A percentile compares a stretch with the other conserved stretches of the same genome.
phyloP scores from a whole-genome alignment of 2,797 vertebrate species.

The Sebastes cheni region DNA sequence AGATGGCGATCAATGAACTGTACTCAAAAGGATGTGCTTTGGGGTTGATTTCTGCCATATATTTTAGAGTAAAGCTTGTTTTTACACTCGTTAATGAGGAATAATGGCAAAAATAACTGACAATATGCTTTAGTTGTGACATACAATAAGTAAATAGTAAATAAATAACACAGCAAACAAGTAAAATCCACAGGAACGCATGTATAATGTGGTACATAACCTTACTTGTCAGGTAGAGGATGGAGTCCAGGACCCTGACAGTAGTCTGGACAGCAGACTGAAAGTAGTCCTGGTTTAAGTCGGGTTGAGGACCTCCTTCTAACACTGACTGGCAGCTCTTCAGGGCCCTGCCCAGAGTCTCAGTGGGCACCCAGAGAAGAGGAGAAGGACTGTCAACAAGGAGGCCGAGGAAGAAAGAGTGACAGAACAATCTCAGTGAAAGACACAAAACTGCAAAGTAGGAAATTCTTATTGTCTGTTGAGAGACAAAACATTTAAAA shows the following conservation, averaged over 20 bases:
- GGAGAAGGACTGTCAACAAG: conserved; percentile 42
- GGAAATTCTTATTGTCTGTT: neutral
- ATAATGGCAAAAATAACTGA: neutral
- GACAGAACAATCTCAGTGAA: neutral
- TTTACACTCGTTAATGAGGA: neutral
- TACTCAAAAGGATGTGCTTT: neutral
- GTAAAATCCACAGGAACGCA: neutral
- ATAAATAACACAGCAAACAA: neutral
- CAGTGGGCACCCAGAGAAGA: conserved; percentile 85
- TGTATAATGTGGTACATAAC: neutral
- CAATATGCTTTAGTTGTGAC: fast-evolving
- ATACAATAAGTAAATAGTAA: neutral
- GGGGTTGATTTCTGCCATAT: neutral
- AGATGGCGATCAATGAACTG: neutral
- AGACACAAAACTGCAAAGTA: neutral
- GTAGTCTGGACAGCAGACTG: conserved; percentile 79
- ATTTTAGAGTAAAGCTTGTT: neutral
- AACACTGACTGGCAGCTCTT: conserved; percentile 85
- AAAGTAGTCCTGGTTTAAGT: conserved; percentile 47
- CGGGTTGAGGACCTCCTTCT: conserved; percentile 63
- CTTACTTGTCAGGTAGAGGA: conserved; percentile 90
- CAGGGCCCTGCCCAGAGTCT: conserved; percentile 82
- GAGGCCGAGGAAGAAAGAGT: neutral
- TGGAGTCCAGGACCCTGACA: conserved; percentile 87
- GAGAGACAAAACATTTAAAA: neutral